Evolutionary conservation across 2,797 vertebrate species (phyloP).

Genomic region (Pipistrellus pygmaeus): DNA sequence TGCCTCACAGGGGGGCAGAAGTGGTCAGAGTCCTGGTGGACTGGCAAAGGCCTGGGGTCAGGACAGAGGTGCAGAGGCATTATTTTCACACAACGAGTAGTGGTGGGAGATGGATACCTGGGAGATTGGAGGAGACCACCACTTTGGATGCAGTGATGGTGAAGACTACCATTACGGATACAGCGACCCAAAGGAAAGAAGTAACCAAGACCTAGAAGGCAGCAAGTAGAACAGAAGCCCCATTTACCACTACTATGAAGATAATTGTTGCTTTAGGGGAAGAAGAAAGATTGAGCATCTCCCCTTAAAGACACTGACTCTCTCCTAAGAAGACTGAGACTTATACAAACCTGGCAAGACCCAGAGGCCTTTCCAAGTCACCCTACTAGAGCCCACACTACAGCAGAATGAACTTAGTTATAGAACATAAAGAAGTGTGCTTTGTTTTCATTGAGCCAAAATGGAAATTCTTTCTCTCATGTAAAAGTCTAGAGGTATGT

Average conservation of each 20-base stretch:
- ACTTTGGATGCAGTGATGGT: neutral
- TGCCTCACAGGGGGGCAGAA: fast-evolving
- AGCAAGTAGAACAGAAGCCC: neutral
- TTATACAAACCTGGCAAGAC: neutral
- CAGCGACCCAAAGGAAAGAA: neutral
- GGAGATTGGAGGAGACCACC: fast-evolving
- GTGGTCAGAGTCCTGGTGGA: neutral
- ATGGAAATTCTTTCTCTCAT: neutral
- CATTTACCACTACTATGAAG: neutral
- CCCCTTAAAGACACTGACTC: neutral
- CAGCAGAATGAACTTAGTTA: neutral
- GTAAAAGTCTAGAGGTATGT: neutral
- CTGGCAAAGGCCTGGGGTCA: neutral
- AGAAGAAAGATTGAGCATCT: neutral
- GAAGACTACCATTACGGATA: neutral
- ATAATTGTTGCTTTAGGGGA: neutral
- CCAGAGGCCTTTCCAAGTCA: neutral
- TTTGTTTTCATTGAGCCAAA: neutral
- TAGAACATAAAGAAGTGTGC: neutral
- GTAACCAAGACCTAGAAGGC: neutral
- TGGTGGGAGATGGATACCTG: neutral
- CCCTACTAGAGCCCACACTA: neutral
- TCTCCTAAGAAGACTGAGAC: neutral
- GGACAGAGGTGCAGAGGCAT: neutral
- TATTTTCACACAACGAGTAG: neutral